Percentiles rank a stretch among this genome's conserved stretches.
Conservation (phyloP, 2,888 invertebrate species). For the Drosophila flavopinicola region DNA sequence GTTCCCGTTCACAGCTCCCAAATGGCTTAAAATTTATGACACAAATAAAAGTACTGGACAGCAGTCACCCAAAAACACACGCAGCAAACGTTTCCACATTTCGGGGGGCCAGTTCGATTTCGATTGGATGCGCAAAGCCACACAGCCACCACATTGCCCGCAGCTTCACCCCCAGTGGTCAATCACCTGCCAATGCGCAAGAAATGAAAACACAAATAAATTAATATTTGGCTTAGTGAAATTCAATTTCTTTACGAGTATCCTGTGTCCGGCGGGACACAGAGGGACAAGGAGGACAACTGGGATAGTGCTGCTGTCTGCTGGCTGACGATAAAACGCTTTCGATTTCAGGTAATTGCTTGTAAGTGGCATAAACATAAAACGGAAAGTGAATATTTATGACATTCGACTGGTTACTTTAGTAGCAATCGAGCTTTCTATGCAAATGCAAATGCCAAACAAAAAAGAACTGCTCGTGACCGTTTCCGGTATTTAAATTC, state of each 20-base stretch:
- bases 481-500: conserved; percentile 40
- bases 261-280: conserved; percentile 39
- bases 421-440: conserved; percentile 24
- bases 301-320: conserved; percentile 40
- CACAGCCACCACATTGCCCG: conserved; percentile 41
- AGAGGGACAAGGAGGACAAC: conserved; percentile 13
- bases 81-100: conserved; percentile 40
- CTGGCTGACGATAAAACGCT: conserved; percentile 72
- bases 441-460: conserved; percentile 45
- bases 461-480: conserved; percentile 12
- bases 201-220: conserved; percentile 79
- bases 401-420: conserved; percentile 37
- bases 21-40: conserved; percentile 79
- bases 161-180: conserved; percentile 39
- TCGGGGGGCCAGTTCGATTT: conserved; percentile 49
- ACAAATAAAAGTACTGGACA: conserved; percentile 72
- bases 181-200: conserved; percentile 68
- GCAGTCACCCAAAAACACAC: conserved; percentile 44
- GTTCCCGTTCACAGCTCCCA: conserved; percentile 72
- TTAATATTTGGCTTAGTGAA: conserved; percentile 78
- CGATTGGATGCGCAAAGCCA: conserved; percentile 71
- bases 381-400: conserved; percentile 65
- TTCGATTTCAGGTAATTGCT: conserved; percentile 80
- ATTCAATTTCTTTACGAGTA: conserved; percentile 75
- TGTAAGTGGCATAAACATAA: conserved; percentile 77